Evolutionary conservation across 2,888 invertebrate genomes (phyloP), one percentile per base, ranked within the genome.

Genomic region (Stomorhina lunata): DNA sequence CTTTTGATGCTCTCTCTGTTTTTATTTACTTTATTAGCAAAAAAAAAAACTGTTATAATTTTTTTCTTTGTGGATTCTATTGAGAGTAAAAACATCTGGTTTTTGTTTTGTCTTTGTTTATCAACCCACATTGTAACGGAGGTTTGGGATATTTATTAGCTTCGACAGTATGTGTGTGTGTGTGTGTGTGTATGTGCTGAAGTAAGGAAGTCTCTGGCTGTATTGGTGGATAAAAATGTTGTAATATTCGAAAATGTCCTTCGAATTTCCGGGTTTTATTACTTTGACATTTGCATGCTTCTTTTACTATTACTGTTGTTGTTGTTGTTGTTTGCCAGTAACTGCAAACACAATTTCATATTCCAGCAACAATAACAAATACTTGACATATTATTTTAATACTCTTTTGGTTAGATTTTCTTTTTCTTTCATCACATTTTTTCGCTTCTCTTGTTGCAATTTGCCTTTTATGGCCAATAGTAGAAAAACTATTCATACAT

Each of bases 211-310:
- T n/a, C n/a, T 48, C 17, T 50, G 22, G 34, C 9, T 20, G 27
- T 22, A 6, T 59, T 10, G 7, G 4, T 68, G 29, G n/a, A 20
- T 10, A 10, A 63, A 50, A 66, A 78, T 63, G 45, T 48, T 80
- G 57, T 68, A 80, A 81, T 81, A 76, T 86, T 86, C 84, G 88
- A 88, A 88, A 86, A 87, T 88, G 89, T 89, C 89, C 89, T 90
- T 90, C 90, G 89, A 90, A 89, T 87, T 89, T 89, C 90, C 89
- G 89, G 90, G 89, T 89, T 87, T 87, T 89, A 87, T 85, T 83
- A 87, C 87, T 89, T 89, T 89, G 88, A 87, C 89, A 89, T 89
- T 89, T 89, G 85, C 87, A 87, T 29, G 57, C 29, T 55, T 0
- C 1, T 25, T 55, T 5, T 27, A 37, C 4, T 27, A 0, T 53